A percentile compares a stretch with the other conserved stretches of the same genome.
phyloP scores from a whole-genome alignment of 2,888 invertebrate species.

The Notodromas monacha region DNA sequence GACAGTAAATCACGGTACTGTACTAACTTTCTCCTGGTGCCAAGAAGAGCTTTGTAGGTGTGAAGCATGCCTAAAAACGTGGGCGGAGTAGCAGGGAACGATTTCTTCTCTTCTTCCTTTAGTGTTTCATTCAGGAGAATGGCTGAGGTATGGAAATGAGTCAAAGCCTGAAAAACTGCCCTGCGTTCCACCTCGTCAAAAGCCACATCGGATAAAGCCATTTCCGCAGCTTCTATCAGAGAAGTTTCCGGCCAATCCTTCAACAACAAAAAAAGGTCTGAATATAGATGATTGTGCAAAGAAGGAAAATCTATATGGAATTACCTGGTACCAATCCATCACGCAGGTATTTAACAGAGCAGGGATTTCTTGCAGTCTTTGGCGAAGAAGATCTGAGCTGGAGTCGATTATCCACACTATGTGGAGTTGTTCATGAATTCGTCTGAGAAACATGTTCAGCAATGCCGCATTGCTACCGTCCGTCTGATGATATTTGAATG shows the following conservation, averaged over 20 bases:
- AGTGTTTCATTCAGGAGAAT: too few species aligned
- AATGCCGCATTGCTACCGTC: conserved; percentile 67
- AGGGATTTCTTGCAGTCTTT: conserved; percentile 50
- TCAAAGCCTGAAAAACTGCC: too few species aligned
- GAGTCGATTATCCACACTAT: conserved; percentile 63
- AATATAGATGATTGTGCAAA: too few species aligned
- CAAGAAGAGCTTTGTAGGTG: conserved; percentile 47
- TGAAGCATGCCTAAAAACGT: conserved; percentile 73
- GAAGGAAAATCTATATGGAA: conserved; percentile 1
- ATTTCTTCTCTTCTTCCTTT: conserved; percentile 21
- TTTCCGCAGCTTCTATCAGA: conserved; percentile 45
- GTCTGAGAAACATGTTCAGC: conserved; percentile 59
- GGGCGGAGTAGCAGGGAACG: conserved; percentile 48
- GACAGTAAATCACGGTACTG: conserved; percentile 17
- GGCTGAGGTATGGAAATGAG: too few species aligned
- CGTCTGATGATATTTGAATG: conserved; percentile 23
- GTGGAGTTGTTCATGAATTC: conserved; percentile 62
- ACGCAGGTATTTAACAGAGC: conserved; percentile 78
- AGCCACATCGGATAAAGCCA: conserved; percentile 28
- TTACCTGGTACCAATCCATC: conserved; percentile 75
- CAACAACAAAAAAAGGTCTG: conserved; percentile 5
- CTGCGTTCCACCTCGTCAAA: conserved; percentile 31
- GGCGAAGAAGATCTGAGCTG: conserved; percentile 49
- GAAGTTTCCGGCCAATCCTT: conserved; percentile 81
- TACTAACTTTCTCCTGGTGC: conserved; percentile 38